Conservation (phyloP, 64 coral and sea anemone species). For the Pocillopora damicornis region DNA sequence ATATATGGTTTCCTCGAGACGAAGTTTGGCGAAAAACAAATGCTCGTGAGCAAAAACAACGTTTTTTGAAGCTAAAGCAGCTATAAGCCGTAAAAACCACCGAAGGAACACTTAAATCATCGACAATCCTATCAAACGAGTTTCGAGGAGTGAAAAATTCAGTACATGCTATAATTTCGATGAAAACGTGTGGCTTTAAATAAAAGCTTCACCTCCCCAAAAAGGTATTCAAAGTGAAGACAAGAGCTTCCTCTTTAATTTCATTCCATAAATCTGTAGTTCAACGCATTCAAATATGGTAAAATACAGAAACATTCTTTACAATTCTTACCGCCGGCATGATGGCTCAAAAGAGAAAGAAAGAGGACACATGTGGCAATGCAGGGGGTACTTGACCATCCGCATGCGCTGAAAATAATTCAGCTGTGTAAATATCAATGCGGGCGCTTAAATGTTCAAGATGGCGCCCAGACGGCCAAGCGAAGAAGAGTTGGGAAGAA, state of each 20-base stretch:
- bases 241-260: not conserved
- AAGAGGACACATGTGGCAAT: constrained; percentile 73
- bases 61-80: no score
- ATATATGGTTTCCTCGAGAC: no score
- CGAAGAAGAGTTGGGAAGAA: constrained; percentile 71
- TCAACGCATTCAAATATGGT: not conserved
- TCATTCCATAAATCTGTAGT: not conserved
- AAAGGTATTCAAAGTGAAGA: not conserved
- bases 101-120: no score
- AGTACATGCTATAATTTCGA: not conserved
- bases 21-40: no score
- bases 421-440: not conserved
- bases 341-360: constrained; percentile 52
- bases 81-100: no score
- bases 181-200: not conserved
- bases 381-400: constrained; percentile 70
- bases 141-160: no score
- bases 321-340: constrained; percentile 80
- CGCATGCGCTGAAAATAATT: constrained; percentile 33
- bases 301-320: constrained; percentile 27
- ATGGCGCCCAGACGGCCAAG: constrained; percentile 71
- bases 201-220: not conserved
- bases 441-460: constrained; percentile 39
- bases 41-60: no score
- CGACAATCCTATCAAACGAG: no score